Percentiles rank a stretch among this genome's conserved stretches.
These are phyloP conservation scores for Xestia xanthographa DNA, from an alignment of 2,888 invertebrate genomes.

Conservation along the genomic window DNA sequence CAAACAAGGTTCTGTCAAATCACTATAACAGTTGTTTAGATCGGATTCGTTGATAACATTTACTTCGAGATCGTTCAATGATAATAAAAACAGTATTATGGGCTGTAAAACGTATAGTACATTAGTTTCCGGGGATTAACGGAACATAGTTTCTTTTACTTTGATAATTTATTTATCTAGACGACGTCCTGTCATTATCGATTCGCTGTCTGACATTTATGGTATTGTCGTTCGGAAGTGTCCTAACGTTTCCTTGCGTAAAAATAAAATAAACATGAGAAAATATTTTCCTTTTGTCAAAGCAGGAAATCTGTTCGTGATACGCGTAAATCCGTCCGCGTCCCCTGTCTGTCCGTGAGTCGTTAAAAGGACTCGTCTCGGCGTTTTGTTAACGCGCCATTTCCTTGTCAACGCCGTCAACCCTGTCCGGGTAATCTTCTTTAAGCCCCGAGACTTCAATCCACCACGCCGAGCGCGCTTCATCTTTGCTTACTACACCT, in stretches of 20 bases:
- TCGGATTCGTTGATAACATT: conserved; percentile 67
- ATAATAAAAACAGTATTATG: conserved; percentile 67
- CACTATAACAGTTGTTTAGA: conserved; percentile 72
- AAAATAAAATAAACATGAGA: conserved; percentile 81
- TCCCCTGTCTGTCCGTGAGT: conserved; percentile 87
- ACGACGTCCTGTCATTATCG: conserved; percentile 66
- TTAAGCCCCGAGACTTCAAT: conserved; percentile 80
- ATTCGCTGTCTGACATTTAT: conserved; percentile 72
- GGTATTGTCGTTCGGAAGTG: conserved; percentile 70
- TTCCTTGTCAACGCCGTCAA: conserved; percentile 86
- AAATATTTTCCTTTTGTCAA: conserved; percentile 85
- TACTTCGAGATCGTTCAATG: conserved; percentile 61
- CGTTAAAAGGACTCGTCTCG: conserved; percentile 87
- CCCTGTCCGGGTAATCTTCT: conserved; percentile 83
- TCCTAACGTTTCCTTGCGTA: conserved; percentile 74
- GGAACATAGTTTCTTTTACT: conserved; percentile 58
- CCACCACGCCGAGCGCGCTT: conserved; percentile 58
- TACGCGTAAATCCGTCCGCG: conserved; percentile 88
- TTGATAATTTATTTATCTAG: conserved; percentile 63
- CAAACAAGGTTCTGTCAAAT: conserved; percentile 73
- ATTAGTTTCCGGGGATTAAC: conserved; percentile 62
- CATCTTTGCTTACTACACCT: conserved; percentile 69
- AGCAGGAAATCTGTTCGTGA: conserved; percentile 88
- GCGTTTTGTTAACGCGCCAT: conserved; percentile 87
- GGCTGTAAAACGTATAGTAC: conserved; percentile 58